Evolutionary conservation across 2,113 vertebrate genomes (phyloP).

Genomic region (Protobothrops mucrosquamatus): DNA sequence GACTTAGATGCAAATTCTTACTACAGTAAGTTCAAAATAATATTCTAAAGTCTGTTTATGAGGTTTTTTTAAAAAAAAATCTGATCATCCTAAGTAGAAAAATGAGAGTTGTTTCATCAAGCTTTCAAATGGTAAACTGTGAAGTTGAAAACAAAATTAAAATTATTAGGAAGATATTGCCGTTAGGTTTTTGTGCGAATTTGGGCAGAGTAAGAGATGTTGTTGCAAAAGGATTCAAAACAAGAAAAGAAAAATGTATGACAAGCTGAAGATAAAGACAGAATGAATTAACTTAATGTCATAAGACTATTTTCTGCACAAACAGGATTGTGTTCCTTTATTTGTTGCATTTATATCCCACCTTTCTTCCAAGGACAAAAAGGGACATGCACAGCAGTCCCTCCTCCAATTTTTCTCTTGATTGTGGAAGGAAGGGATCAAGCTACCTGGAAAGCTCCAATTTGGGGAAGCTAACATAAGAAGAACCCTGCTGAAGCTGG

Average conservation of each 20-base stretch:
- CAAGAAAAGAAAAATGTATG: not conserved
- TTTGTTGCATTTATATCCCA: not conserved
- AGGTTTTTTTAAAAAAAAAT: not conserved
- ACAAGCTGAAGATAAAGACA: not conserved
- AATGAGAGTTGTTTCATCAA: not conserved
- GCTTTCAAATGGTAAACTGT: not conserved
- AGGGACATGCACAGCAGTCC: not conserved
- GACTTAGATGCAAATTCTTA: not conserved
- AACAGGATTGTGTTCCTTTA: not conserved
- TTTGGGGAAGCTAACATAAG: not conserved
- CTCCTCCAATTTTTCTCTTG: not conserved
- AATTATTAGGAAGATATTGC: not conserved
- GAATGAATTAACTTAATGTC: not conserved
- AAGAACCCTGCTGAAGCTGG: not conserved
- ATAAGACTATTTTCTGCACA: not conserved
- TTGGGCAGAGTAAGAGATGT: not conserved
- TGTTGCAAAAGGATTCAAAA: not conserved
- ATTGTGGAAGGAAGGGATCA: not conserved
- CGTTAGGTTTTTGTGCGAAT: not conserved
- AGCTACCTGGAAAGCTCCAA: not conserved
- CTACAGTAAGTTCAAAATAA: not conserved
- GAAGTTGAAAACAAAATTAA: conserved; percentile 15
- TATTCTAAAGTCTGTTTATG: not conserved
- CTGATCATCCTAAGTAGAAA: not conserved
- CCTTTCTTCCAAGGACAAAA: not conserved